Conservation (phyloP, 2,797 vertebrate species). For the Esox masquinongy region DNA sequence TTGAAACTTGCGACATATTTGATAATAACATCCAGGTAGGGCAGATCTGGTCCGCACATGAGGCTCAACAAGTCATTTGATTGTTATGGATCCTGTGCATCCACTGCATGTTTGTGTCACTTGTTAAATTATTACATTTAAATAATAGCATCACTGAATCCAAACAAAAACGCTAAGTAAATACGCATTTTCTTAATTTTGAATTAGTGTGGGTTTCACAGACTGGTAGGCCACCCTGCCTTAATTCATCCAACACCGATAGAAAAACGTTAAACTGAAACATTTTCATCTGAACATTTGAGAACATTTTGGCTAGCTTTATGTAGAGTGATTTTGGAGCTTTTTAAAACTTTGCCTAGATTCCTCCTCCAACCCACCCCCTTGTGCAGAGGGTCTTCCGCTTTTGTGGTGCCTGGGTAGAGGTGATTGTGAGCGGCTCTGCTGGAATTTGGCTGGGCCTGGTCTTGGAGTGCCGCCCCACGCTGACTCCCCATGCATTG, state of each 20-base stretch:
- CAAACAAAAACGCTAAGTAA: neutral
- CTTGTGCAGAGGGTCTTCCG: conserved; percentile 44
- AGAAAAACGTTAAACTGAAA: neutral
- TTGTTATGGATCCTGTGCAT: neutral
- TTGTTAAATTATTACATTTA: neutral
- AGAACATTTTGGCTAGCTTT: neutral
- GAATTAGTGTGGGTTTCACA: neutral
- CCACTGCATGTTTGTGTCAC: neutral
- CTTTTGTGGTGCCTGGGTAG: conserved; percentile 75
- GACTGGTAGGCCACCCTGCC: neutral
- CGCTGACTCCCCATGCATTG: conserved; percentile 85
- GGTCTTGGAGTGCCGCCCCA: conserved; percentile 84
- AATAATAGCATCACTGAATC: neutral
- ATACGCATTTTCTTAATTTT: neutral
- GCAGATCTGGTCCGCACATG: neutral
- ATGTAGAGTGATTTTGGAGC: neutral
- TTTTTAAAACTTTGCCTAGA: neutral
- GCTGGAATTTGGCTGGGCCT: conserved; percentile 87
- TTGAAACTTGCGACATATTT: neutral
- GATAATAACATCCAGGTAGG: neutral
- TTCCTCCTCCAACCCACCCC: neutral
- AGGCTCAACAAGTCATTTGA: neutral
- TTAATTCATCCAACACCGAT: conserved; percentile 47
- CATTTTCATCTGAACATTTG: neutral
- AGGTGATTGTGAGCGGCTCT: conserved; percentile 86